These are phyloP conservation scores for Acleris emargana DNA, from an alignment of 2,888 invertebrate species.

Conservation along the genomic window DNA sequence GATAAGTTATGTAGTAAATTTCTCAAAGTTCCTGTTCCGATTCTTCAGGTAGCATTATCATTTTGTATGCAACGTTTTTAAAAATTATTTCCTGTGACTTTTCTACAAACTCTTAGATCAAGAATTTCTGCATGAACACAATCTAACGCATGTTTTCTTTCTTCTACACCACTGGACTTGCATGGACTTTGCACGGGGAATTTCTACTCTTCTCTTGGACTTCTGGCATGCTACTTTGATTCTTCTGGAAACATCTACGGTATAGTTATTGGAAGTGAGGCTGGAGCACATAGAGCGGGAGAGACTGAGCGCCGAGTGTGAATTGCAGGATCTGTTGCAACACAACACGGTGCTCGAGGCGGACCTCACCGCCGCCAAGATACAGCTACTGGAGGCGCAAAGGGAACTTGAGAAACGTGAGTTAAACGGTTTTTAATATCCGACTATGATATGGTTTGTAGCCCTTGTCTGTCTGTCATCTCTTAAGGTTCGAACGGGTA, in stretches of 20 bases:
- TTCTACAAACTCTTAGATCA: too few species aligned
- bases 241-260: conserved; percentile 28
- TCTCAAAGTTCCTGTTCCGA: too few species aligned
- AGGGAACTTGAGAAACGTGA: conserved; percentile 68
- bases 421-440: conserved; percentile 41
- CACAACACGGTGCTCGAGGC: conserved; percentile 87
- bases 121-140: conserved; percentile 3
- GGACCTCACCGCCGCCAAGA: conserved; percentile 80
- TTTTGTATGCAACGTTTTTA: too few species aligned
- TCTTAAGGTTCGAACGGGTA: too few species aligned
- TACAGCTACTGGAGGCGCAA: conserved; percentile 71
- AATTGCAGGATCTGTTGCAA: conserved; percentile 86
- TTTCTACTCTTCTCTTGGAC: not conserved
- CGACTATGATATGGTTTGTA: too few species aligned
- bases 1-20: too few species aligned
- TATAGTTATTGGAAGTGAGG: conserved; percentile 85
- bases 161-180: conserved; percentile 28
- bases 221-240: not conserved
- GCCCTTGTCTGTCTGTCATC: too few species aligned
- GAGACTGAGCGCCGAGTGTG: conserved; percentile 85
- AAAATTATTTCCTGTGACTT: too few species aligned
- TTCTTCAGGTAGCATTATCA: too few species aligned
- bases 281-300: conserved; percentile 85
- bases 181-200: conserved; percentile 21
- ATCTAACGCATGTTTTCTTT: conserved; percentile 37